Base-by-base conservation (phyloP, 2,888 invertebrate species). In the Tanypteryx hageni region DNA sequence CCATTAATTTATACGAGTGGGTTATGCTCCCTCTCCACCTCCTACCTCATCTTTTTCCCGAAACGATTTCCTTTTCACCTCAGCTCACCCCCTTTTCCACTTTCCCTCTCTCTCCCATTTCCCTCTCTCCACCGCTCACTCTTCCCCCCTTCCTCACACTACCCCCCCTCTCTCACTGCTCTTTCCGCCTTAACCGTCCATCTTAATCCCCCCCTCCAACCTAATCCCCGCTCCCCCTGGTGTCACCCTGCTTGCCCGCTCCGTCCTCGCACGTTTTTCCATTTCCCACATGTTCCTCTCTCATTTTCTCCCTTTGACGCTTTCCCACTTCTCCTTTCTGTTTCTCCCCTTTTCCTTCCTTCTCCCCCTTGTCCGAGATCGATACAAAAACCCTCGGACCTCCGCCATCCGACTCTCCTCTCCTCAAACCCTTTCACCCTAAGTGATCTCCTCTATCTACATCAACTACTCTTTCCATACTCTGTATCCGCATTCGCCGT, bases 361-460 rank as follows among this genome's bases (percentile, higher is more conserved):
- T 76, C 22, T 22, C 13, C 10, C 76, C 10, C 22, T 68, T 68
- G 0, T 22, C 7, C 68, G 4, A 27, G 76, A 76, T 76, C 76
- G 76, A 76, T 76, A 76, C 76, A 76, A 76, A 76, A 76, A 76
- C 76, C 22, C 76, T 22, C 22, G 27, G 22, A 13, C 22, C 68
- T 68, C 27, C 27, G 13, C 22, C 22, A 3, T 68, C 76, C 11
- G 4, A 7, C 0, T 27, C 27, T 76, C 14, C 0, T 18, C 13
- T 68, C n/a, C n/a, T n/a, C n/a, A n/a, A 44, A 44, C 44, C 44
- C 68, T 76, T 76, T 76, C 22, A 76, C 76, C 76, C 76, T 76
- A 76, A 76, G 76, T 76, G 76, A 76, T 76, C 76, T 76, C 11
- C 18, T 22, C 76, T 27, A 76, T 76, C 14, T 18, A 76, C 76